Evolutionary conservation across 2,113 vertebrate genomes (phyloP).

Genomic region (Ictalurus punctatus): DNA sequence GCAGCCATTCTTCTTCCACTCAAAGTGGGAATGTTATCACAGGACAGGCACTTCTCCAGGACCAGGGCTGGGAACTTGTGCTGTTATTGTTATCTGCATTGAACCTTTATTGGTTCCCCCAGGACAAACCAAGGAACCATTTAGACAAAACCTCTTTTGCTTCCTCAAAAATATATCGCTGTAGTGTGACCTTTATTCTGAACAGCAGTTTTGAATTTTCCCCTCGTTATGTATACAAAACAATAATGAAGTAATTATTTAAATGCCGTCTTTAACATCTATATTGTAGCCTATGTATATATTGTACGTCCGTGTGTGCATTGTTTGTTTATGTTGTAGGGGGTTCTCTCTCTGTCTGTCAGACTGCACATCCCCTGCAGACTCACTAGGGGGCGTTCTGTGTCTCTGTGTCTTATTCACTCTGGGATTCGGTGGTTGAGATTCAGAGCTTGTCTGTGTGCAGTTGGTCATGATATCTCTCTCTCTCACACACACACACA

Average conservation of each 20-base stretch:
- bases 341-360: background rate
- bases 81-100: background rate
- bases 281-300: background rate
- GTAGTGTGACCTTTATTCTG: background rate
- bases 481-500: constrained; percentile 14
- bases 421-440: constrained; percentile 58
- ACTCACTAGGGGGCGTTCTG: constrained; percentile 65
- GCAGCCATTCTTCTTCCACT: background rate
- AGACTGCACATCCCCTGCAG: constrained; percentile 59
- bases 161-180: background rate
- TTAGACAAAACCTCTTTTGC: background rate
- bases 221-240: background rate
- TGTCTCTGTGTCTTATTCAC: constrained; percentile 56
- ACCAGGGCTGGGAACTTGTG: background rate
- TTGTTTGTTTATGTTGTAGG: background rate
- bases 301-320: background rate
- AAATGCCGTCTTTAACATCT: background rate
- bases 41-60: background rate
- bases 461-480: constrained; percentile 45
- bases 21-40: background rate
- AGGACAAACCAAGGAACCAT: background rate
- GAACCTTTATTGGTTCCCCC: background rate
- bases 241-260: background rate
- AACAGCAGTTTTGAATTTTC: background rate
- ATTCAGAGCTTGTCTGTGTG: constrained; percentile 64